Conservation (phyloP, 2,113 vertebrate genomes). For the Myodes glareolus region DNA sequence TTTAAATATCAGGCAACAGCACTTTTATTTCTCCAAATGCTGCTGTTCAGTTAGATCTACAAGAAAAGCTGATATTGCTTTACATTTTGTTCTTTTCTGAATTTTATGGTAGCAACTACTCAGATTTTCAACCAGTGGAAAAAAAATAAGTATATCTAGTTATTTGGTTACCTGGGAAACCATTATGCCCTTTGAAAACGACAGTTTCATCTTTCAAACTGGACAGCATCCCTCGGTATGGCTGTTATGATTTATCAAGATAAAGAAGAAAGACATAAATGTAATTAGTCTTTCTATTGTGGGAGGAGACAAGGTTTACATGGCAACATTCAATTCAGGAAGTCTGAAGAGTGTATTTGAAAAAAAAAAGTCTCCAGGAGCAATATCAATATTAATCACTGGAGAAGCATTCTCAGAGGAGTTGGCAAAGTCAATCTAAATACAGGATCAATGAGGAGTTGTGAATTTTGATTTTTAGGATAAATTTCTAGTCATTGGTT, state of each 20-base stretch:
- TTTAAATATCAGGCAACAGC: neutral
- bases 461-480: neutral
- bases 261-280: constrained; percentile 5
- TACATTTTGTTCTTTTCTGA: constrained; percentile 9
- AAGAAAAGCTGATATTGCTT: neutral
- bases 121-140: neutral
- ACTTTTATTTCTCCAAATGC: constrained; percentile 27
- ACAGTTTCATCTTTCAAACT: constrained; percentile 37
- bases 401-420: neutral
- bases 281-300: constrained; percentile 42
- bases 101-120: neutral
- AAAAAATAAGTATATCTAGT: constrained; percentile 1
- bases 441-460: neutral
- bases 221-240: neutral
- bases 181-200: neutral
- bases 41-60: neutral
- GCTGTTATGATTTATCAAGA: constrained; percentile 12
- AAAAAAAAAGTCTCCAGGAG: neutral
- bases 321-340: constrained; percentile 17
- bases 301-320: neutral
- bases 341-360: neutral
- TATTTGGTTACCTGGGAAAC: constrained; percentile 58
- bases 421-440: neutral
- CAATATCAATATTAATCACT: neutral
- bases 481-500: neutral